phyloP scores from a whole-genome alignment of 1,140 invertebrate species.

The Drosophila subpulchrella region DNA sequence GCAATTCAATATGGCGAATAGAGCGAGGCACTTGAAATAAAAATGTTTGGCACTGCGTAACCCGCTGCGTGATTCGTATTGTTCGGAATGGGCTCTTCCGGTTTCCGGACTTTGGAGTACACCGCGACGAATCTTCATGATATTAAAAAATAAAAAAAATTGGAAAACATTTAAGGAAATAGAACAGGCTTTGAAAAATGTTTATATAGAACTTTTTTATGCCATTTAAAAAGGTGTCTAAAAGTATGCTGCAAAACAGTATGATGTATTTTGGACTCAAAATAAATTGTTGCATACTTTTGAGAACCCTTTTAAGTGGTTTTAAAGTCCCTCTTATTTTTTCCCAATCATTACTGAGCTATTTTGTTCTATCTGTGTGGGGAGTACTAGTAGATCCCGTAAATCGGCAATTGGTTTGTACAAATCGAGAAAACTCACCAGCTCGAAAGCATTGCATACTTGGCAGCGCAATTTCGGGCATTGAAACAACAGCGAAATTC shows the following conservation, averaged over 20 bases:
- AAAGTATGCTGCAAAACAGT: too few relatives aligned
- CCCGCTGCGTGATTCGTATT: constrained; percentile 33
- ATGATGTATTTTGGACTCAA: too few relatives aligned
- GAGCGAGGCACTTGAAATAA: constrained; percentile 31
- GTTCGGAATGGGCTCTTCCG: constrained; percentile 10
- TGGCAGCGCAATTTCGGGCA: constrained; percentile 51
- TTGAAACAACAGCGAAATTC: constrained; percentile 72
- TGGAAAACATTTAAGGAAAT: too few relatives aligned
- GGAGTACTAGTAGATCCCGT: constrained; percentile 24
- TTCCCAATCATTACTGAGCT: not conserved
- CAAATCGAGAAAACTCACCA: constrained; percentile 46
- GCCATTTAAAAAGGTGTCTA: too few relatives aligned
- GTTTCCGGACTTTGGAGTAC: not conserved
- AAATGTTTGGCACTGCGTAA: constrained; percentile 56
- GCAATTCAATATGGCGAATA: constrained; percentile 28
- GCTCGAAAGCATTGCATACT: constrained; percentile 75
- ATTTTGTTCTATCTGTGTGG: not conserved
- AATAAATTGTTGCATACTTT: too few relatives aligned
- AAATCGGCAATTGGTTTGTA: constrained; percentile 73
- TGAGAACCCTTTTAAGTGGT: too few relatives aligned
- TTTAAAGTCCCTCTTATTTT: too few relatives aligned
- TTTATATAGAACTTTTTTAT: too few relatives aligned
- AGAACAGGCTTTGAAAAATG: too few relatives aligned
- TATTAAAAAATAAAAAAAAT: not conserved
- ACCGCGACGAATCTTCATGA: not conserved